phyloP scores from a whole-genome alignment of 2,113 vertebrate species.

The Argyrosomus japonicus region DNA sequence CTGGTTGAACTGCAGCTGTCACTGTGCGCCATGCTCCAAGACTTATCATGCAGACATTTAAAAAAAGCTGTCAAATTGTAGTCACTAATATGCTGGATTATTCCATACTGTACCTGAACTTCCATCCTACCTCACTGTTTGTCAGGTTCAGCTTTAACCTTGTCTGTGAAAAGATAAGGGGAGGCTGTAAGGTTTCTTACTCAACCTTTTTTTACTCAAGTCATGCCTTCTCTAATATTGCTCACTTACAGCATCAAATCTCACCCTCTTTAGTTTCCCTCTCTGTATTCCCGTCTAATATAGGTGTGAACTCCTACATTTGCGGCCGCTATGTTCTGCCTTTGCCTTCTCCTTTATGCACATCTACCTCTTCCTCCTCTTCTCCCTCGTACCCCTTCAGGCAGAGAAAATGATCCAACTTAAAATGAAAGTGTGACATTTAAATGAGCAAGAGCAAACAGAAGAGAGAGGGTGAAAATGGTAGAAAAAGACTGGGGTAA shows the following conservation, averaged over 20 bases:
- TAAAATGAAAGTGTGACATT: conserved; percentile 68
- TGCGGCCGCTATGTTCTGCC: conserved; percentile 48
- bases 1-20: conserved; percentile 29
- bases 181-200: conserved; percentile 9
- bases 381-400: conserved; percentile 40
- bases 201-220: conserved; percentile 1
- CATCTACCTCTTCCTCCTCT: conserved; percentile 22
- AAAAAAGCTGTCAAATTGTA: conserved; percentile 32
- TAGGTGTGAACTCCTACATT: conserved; percentile 63
- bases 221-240: conserved; percentile 44
- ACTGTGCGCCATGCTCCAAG: conserved; percentile 6
- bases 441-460: conserved; percentile 58
- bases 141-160: conserved; percentile 30
- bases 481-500: neutral
- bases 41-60: conserved; percentile 9
- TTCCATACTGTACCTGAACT: conserved; percentile 18
- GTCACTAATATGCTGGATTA: conserved; percentile 18
- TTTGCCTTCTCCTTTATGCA: conserved; percentile 37
- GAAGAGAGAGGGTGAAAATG: conserved; percentile 16
- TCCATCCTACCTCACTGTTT: conserved; percentile 25
- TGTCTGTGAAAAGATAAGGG: conserved; percentile 44
- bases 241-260: conserved; percentile 56
- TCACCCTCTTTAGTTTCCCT: conserved; percentile 16
- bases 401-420: conserved; percentile 63
- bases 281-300: conserved; percentile 49